Evolutionary conservation across 2,113 vertebrate genomes (phyloP), one percentile per base, ranked within the genome.

Genomic region (Furnarius figulus): DNA sequence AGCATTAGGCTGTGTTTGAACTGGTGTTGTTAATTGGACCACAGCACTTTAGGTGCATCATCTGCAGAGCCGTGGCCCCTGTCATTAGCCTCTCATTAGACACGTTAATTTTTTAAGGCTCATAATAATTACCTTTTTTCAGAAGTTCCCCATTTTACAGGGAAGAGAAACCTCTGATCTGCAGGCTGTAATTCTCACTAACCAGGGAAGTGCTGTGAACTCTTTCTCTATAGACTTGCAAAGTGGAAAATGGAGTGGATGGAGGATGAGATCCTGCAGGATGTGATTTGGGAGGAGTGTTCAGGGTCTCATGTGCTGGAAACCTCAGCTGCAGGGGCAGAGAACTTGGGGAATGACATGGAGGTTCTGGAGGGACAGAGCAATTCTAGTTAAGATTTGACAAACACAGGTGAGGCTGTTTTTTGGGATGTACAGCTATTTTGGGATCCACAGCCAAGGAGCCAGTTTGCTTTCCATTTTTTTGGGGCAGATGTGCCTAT

Each of bases 31-130:
- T 94, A 95, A 95, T 76, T 94, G 89, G 94, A 85, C 93, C 87
- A 10, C 81, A 83, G 81, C 68, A 66, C 93, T 95, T 63, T 28
- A 83, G 91, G 68, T 75, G 74, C 74, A 15, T 91, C 70, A 62
- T 85, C 89, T 91, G 89, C 71, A 73, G 58, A 92, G 81, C 76
- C 87, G 30, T 56, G 89, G 87, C 92, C 95, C 30, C 4, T 89
- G 86, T 89, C 85, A 85, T 96, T 96, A 96, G 93, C 87, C 90
- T 87, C 95, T 93, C 87, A 83, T 96, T 97, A 97, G 81, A 72
- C 71, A 56, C 19, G 31, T 89, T 96, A 95, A 96, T 95, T 96
- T 96, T 95, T 94, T 89, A 94, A 92, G 95, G 72, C 66, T 80
- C 53, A 20, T 76, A 37, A 65, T 85, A 95, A 95, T 94, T 87